Evolutionary conservation across 2,797 vertebrate genomes (phyloP).

Genomic region (Anisognathus igniventris): DNA sequence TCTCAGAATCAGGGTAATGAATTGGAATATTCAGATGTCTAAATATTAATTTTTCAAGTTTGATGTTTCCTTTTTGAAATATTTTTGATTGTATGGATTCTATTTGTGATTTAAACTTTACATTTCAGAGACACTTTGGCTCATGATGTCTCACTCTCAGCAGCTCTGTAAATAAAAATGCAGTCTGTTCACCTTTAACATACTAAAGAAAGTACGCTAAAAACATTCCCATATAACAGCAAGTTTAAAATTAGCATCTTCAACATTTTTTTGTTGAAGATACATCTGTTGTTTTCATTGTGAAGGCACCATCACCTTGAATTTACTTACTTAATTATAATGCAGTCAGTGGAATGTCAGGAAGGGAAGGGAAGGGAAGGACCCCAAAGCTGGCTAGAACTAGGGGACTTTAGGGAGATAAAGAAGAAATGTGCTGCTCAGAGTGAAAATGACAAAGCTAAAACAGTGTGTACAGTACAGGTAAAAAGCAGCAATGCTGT

Average conservation of each 20-base stretch:
- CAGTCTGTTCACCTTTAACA: neutral
- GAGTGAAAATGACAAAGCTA: slow-evolving; percentile 27
- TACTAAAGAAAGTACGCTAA: neutral
- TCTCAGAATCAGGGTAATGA: neutral
- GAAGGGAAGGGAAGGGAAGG: neutral
- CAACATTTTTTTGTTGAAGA: neutral
- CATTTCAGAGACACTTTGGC: neutral
- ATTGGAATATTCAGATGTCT: neutral
- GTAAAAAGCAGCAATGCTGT: neutral
- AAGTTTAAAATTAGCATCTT: neutral
- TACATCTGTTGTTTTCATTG: neutral
- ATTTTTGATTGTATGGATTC: neutral
- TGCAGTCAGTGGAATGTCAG: neutral
- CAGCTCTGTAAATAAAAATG: neutral
- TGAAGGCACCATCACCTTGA: neutral
- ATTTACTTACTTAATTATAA: neutral
- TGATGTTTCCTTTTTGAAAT: neutral
- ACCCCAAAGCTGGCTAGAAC: neutral
- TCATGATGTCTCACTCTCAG: neutral
- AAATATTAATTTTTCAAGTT: neutral
- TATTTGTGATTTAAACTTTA: neutral
- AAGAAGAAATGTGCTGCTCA: neutral
- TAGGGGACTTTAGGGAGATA: neutral
- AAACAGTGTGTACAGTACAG: neutral
- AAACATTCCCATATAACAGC: neutral